Evolutionary conservation across 2,797 vertebrate species (phyloP).

Genomic region (Spinus pinus): DNA sequence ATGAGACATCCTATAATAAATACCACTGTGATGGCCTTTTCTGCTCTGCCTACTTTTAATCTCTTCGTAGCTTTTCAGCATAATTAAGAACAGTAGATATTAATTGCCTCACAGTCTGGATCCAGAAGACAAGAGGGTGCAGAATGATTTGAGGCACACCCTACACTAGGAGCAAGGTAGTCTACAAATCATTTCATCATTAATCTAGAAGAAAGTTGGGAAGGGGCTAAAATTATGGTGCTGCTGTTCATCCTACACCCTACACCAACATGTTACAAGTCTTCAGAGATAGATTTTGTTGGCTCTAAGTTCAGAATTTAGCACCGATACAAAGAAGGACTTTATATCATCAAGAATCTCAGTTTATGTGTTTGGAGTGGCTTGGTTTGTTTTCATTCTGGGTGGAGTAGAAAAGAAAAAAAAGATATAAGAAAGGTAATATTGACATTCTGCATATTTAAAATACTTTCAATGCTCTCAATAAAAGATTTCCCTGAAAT

Average conservation of each 20-base stretch:
- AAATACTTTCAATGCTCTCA: background rate
- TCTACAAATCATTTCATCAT: background rate
- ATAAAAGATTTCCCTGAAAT: background rate
- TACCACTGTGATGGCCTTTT: background rate
- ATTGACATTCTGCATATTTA: background rate
- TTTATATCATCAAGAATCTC: background rate
- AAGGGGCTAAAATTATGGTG: rapidly evolving
- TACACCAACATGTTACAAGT: background rate
- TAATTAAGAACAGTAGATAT: background rate
- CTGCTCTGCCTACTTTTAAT: background rate
- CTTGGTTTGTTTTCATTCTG: background rate
- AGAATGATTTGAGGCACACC: background rate
- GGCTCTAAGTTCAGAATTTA: background rate
- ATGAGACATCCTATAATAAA: background rate
- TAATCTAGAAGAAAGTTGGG: background rate
- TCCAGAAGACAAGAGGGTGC: background rate
- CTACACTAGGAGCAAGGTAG: background rate
- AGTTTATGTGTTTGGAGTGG: background rate
- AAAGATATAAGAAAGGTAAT: background rate
- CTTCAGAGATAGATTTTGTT: background rate
- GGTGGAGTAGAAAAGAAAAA: background rate
- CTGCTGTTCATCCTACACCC: background rate
- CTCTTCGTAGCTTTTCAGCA: background rate
- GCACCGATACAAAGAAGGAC: background rate
- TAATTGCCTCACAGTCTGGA: background rate